These are phyloP conservation scores for Polydrusus cervinus DNA, from an alignment of 2,888 invertebrate species.

Conservation along the genomic window DNA sequence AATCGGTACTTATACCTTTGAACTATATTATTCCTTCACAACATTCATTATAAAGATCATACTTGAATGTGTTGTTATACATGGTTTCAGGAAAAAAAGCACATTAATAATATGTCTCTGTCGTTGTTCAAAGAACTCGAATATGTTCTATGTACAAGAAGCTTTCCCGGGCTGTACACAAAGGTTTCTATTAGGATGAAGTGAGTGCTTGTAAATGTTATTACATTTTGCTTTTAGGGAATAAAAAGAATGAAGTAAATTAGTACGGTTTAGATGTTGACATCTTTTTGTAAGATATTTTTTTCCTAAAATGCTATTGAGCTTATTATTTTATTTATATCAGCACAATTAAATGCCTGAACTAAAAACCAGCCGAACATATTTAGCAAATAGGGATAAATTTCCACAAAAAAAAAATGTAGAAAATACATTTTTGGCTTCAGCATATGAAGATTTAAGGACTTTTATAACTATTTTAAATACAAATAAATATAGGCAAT, in stretches of 20 bases:
- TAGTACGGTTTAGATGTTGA: constrained; percentile 38
- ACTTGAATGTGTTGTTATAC: neutral
- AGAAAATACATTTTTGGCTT: too few species aligned
- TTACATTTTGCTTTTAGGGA: constrained; percentile 45
- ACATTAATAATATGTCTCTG: constrained; percentile 21
- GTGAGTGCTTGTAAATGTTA: constrained; percentile 40
- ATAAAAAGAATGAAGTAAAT: constrained; percentile 34
- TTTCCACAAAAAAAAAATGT: too few species aligned
- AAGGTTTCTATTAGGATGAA: constrained; percentile 41
- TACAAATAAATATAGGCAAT: too few species aligned
- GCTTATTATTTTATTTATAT: too few species aligned
- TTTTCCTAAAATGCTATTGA: too few species aligned
- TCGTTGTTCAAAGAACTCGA: constrained; percentile 19
- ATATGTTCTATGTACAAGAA: constrained; percentile 34
- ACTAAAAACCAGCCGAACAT: too few species aligned
- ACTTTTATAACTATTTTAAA: too few species aligned
- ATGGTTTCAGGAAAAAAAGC: neutral
- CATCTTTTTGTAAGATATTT: constrained; percentile 12
- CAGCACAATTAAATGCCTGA: too few species aligned
- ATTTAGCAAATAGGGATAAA: too few species aligned
- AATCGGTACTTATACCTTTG: too few species aligned
- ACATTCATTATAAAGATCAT: constrained; percentile 7
- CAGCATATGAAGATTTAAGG: too few species aligned
- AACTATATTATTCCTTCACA: neutral
- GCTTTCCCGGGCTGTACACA: constrained; percentile 28